phyloP scores from a whole-genome alignment of 2,888 invertebrate genomes.

The Tineola bisselliella region DNA sequence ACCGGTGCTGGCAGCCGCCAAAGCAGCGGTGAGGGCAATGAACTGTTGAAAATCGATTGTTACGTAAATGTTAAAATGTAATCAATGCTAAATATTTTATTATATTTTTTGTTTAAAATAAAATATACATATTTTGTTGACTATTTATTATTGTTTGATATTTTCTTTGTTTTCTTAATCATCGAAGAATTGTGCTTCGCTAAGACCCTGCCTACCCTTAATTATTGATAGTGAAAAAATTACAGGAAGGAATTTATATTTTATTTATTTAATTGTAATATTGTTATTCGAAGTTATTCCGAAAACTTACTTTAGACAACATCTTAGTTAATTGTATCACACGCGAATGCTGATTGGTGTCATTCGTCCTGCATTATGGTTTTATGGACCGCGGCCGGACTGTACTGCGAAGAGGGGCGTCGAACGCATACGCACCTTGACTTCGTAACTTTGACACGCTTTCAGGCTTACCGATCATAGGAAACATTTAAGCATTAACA shows the following conservation, averaged over 20 bases:
- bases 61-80: neutral
- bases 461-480: constrained; percentile 27
- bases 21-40: constrained; percentile 25
- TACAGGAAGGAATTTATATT: too few species aligned
- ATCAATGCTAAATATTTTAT: too few species aligned
- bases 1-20: constrained; percentile 54
- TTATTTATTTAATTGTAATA: too few species aligned
- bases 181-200: too few species aligned
- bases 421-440: constrained; percentile 39
- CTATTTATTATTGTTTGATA: too few species aligned
- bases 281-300: too few species aligned
- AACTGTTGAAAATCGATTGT: constrained; percentile 20
- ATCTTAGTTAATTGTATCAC: constrained; percentile 38
- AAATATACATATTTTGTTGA: too few species aligned
- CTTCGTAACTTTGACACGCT: constrained; percentile 37
- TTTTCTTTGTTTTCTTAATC: too few species aligned
- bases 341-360: constrained; percentile 41
- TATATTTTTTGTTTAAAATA: too few species aligned
- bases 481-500: neutral
- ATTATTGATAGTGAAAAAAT: too few species aligned
- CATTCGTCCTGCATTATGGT: constrained; percentile 36
- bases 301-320: constrained; percentile 47
- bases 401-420: constrained; percentile 36
- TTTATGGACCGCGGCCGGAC: constrained; percentile 37
- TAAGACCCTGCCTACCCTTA: too few species aligned